Conservation (phyloP, 2,797 vertebrate species). For the Propithecus deckenii region DNA sequence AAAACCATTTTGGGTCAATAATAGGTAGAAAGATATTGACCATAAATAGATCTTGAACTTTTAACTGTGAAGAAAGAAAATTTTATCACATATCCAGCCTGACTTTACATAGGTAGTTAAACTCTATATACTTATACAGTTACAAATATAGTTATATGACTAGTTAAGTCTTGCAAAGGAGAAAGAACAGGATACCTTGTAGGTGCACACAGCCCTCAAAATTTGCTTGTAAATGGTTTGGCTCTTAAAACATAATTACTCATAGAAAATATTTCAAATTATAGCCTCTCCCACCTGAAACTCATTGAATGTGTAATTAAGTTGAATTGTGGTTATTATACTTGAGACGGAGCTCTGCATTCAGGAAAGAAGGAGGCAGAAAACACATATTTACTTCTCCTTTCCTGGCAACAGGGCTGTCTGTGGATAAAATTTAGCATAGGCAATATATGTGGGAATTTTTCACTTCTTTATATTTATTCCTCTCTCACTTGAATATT, state of each 20-base stretch:
- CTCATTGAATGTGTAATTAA: constrained; percentile 48
- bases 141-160: background rate
- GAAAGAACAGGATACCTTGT: background rate
- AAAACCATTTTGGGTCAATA: background rate
- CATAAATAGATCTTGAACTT: constrained; percentile 5
- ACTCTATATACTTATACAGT: background rate
- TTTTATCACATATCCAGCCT: background rate
- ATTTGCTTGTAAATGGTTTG: constrained; percentile 41
- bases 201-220: background rate
- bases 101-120: background rate
- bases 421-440: background rate
- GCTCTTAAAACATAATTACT: constrained; percentile 39
- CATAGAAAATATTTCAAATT: constrained; percentile 51
- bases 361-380: background rate
- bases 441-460: background rate
- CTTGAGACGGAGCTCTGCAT: background rate
- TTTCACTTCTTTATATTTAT: background rate
- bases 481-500: background rate
- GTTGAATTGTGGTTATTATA: constrained; percentile 27
- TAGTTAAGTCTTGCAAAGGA: background rate
- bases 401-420: background rate
- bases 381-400: background rate
- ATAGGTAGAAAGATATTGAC: background rate
- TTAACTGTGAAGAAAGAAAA: constrained; percentile 12
- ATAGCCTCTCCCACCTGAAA: constrained; percentile 34